Percentiles rank a stretch among this genome's conserved stretches.
Evolutionary conservation across 2,797 vertebrate genomes (phyloP).

Genomic region (Anguilla marmorata): DNA sequence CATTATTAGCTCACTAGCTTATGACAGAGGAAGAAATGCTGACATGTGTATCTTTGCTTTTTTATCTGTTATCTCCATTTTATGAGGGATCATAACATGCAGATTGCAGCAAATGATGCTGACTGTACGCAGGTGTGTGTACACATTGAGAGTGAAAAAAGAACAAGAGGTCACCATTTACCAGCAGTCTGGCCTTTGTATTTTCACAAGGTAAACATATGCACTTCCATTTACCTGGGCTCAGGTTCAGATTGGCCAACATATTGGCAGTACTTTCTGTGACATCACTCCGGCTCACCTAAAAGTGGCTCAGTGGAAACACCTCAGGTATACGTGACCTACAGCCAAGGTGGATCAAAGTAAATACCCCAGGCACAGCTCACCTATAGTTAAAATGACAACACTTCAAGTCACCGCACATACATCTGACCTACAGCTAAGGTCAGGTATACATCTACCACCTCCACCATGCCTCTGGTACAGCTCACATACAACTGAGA

Average conservation of each 20-base stretch:
- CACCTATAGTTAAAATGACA: not conserved
- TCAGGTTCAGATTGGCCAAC: not conserved
- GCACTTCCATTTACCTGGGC: not conserved
- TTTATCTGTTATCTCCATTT: not conserved
- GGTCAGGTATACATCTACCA: not conserved
- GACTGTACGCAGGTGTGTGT: not conserved
- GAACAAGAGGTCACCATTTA: not conserved
- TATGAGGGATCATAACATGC: not conserved
- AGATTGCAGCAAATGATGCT: not conserved
- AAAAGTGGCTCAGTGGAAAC: not conserved
- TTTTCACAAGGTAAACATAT: not conserved
- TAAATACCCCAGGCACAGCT: not conserved
- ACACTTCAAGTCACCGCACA: not conserved
- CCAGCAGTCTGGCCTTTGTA: not conserved
- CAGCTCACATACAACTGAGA: not conserved
- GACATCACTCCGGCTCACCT: not conserved
- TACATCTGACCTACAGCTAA: not conserved
- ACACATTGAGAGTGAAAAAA: not conserved
- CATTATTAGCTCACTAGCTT: not conserved
- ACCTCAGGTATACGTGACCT: not conserved
- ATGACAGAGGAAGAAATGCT: not conserved
- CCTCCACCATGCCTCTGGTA: not conserved
- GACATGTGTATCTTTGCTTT: not conserved
- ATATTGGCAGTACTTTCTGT: not conserved
- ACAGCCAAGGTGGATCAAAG: not conserved